These are phyloP conservation scores for Drosophila leonis DNA, from an alignment of 2,888 invertebrate species.

Conservation along the genomic window DNA sequence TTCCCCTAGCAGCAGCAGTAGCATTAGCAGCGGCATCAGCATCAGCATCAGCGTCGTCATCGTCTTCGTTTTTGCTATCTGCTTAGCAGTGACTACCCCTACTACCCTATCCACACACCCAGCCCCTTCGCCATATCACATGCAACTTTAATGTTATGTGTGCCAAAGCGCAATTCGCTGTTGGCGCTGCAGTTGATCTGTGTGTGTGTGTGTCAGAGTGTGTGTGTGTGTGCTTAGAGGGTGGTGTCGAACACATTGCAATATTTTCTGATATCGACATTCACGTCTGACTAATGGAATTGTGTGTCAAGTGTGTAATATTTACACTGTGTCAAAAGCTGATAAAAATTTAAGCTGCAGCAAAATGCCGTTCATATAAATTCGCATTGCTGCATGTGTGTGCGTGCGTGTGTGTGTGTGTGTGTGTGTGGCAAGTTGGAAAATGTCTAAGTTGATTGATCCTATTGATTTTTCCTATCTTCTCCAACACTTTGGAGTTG, in stretches of 20 bases:
- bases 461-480: slow-evolving; percentile 72
- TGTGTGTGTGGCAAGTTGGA: slow-evolving; percentile 16
- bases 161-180: slow-evolving; percentile 58
- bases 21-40: slow-evolving; percentile 11
- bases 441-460: slow-evolving; percentile 69
- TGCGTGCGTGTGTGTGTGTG: neutral
- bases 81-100: slow-evolving; percentile 38
- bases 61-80: slow-evolving; percentile 29
- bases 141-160: slow-evolving; percentile 80
- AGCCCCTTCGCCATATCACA: neutral
- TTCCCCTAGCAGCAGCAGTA: slow-evolving; percentile 23
- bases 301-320: slow-evolving; percentile 82
- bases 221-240: neutral
- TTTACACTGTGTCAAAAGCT: slow-evolving; percentile 81
- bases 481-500: slow-evolving; percentile 23
- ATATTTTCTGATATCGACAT: slow-evolving; percentile 72
- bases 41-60: slow-evolving; percentile 2
- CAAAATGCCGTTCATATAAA: slow-evolving; percentile 66
- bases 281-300: slow-evolving; percentile 77
- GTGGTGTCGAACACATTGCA: slow-evolving; percentile 45
- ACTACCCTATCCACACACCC: neutral
- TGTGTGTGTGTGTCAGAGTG: neutral
- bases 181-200: slow-evolving; percentile 30
- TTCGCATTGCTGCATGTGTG: slow-evolving; percentile 35
- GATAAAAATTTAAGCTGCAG: slow-evolving; percentile 78